These are phyloP conservation scores for Diachasmimorpha longicaudata DNA, from an alignment of 1,140 invertebrate species.

Conservation along the genomic window DNA sequence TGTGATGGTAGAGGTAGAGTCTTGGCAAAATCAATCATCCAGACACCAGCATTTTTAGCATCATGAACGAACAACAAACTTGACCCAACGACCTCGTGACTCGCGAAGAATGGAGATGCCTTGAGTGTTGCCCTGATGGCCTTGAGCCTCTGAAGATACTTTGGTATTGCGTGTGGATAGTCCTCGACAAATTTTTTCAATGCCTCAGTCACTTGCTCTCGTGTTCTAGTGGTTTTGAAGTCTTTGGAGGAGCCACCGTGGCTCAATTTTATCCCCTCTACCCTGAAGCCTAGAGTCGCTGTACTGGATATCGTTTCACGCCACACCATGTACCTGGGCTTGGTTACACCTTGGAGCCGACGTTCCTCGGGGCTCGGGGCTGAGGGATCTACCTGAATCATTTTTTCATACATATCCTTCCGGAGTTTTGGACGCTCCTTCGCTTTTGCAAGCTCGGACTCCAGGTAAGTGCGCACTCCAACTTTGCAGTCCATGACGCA, in stretches of 20 bases:
- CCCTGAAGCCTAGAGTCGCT: constrained; percentile 91
- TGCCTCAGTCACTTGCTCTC: constrained; percentile 75
- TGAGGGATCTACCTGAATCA: constrained; percentile 91
- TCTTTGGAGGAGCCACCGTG: constrained; percentile 91
- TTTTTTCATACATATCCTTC: constrained; percentile 96
- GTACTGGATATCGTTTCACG: constrained; percentile 97
- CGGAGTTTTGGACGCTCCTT: constrained; percentile 87
- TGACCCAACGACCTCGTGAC: constrained; percentile 96
- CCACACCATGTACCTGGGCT: constrained; percentile 97
- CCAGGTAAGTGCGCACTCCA: constrained; percentile 91
- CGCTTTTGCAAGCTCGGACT: constrained; percentile 92
- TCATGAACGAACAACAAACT: constrained; percentile 97
- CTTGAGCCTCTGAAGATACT: constrained; percentile 84
- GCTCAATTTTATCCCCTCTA: constrained; percentile 91
- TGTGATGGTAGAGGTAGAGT: constrained; percentile 82
- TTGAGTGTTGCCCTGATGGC: constrained; percentile 82
- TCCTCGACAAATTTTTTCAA: constrained; percentile 83
- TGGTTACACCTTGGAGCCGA: constrained; percentile 87
- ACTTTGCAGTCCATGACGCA: constrained; percentile 98
- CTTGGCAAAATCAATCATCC: constrained; percentile 99
- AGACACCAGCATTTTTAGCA: constrained; percentile 82
- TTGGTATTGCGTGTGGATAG: constrained; percentile 76
- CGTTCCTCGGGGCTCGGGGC: constrained; percentile 93
- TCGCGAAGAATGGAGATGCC: constrained; percentile 85
- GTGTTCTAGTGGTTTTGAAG: constrained; percentile 93